Conservation (phyloP, 2,888 invertebrate species). For the Pristionchus fissidentatus region DNA sequence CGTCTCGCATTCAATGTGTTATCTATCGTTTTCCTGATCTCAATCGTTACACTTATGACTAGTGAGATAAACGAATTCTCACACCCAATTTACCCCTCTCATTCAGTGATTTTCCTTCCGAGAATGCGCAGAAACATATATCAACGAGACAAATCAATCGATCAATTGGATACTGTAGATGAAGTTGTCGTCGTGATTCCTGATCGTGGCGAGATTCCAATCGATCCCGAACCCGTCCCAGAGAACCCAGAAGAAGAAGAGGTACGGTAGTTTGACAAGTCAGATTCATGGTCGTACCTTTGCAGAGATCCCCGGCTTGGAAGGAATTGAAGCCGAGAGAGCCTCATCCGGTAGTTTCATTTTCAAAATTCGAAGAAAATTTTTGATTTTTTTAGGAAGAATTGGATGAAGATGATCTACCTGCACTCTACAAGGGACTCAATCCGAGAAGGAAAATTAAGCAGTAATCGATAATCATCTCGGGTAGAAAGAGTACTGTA, state of each 20-base stretch:
- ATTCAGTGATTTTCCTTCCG: background rate
- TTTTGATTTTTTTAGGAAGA: background rate
- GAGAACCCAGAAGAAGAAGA: background rate
- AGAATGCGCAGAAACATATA: background rate
- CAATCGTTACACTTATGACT: background rate
- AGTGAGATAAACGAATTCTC: background rate
- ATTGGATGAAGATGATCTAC: conserved; percentile 6
- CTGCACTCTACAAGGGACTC: background rate
- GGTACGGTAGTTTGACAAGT: background rate
- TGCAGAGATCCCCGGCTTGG: too few relatives aligned
- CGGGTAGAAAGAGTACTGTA: too few relatives aligned
- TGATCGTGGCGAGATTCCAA: background rate
- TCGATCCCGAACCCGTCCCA: background rate
- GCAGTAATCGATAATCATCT: background rate
- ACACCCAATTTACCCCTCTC: background rate
- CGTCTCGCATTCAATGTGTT: background rate
- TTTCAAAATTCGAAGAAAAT: background rate
- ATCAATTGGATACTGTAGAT: background rate
- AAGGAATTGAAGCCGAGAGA: background rate
- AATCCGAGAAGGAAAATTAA: background rate
- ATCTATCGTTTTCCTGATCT: background rate
- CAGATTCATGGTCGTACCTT: background rate
- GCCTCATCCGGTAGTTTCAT: background rate
- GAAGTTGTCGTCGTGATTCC: background rate
- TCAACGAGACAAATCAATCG: background rate